Evolutionary conservation across 2,888 invertebrate species (phyloP).

Genomic region (Spilarctia lutea): DNA sequence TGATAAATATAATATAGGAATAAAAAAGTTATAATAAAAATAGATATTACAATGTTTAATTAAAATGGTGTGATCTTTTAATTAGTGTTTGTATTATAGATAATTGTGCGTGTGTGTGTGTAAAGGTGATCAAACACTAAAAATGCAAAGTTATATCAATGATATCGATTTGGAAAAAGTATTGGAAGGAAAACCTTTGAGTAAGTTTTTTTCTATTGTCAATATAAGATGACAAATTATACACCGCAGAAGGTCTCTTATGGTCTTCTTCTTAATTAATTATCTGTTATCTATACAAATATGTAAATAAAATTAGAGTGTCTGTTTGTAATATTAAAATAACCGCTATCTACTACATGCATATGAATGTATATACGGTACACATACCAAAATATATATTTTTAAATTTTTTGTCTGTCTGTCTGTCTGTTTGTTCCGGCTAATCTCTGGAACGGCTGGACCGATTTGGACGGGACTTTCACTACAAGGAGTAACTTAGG

Average conservation of each 20-base stretch:
- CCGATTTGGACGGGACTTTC: too few relatives aligned
- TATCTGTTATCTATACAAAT: too few relatives aligned
- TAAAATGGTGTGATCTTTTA: not conserved
- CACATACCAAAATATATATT: too few relatives aligned
- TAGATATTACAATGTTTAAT: not conserved
- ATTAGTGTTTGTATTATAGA: not conserved
- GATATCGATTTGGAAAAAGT: conserved; percentile 6
- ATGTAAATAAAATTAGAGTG: too few relatives aligned
- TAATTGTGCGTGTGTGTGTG: not conserved
- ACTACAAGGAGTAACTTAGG: too few relatives aligned
- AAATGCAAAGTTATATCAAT: not conserved
- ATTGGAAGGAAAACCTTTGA: conserved; percentile 11
- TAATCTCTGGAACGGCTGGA: too few relatives aligned
- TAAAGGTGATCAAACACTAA: not conserved
- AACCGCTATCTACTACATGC: too few relatives aligned
- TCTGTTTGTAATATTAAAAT: too few relatives aligned
- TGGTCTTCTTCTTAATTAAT: too few relatives aligned
- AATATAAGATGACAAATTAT: not conserved
- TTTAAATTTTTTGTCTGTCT: too few relatives aligned
- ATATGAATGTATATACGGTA: too few relatives aligned
- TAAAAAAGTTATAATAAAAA: not conserved
- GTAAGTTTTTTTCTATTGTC: conserved; percentile 3
- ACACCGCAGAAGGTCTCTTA: not conserved
- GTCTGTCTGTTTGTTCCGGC: too few relatives aligned
- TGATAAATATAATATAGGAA: not conserved